Conservation (phyloP, 2,797 vertebrate species). For the Philypnodon macrostomus region DNA sequence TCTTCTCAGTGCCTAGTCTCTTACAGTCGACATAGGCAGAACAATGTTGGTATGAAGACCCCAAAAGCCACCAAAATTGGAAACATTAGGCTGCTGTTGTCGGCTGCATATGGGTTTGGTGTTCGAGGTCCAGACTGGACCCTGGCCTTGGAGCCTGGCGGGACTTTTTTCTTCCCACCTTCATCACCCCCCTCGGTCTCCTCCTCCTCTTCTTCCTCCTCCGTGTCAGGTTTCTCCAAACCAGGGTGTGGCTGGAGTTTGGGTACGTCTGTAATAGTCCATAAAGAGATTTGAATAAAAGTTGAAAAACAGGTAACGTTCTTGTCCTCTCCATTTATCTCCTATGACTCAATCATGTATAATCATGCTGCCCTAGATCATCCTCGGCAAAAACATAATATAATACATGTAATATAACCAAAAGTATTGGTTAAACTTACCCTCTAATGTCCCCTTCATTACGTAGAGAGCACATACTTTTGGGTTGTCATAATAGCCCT, state of each 20-base stretch:
- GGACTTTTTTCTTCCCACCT: constrained; percentile 83
- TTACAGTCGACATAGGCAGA: constrained; percentile 99
- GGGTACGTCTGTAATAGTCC: constrained; percentile 87
- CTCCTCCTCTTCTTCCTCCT: constrained; percentile 91
- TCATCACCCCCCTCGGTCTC: constrained; percentile 88
- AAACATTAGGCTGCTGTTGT: constrained; percentile 99
- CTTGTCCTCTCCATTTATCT: too few relatives aligned
- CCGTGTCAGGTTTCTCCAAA: constrained; percentile 88
- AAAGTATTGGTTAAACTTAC: constrained; percentile 70
- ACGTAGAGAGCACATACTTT: constrained; percentile 97
- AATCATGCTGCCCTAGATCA: too few relatives aligned
- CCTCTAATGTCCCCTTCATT: constrained; percentile 92
- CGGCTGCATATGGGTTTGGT: constrained; percentile 95
- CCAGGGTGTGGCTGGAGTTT: constrained; percentile 97
- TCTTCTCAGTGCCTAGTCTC: constrained; percentile 57
- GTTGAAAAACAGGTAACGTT: too few relatives aligned
- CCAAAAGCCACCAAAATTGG: constrained; percentile 97
- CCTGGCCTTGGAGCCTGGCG: constrained; percentile 84
- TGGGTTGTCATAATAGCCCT: constrained; percentile 99
- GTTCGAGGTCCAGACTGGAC: constrained; percentile 96
- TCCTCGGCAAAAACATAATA: too few relatives aligned
- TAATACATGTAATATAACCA: too few relatives aligned
- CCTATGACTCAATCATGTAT: too few relatives aligned
- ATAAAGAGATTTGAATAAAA: too few relatives aligned
- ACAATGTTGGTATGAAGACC: constrained; percentile 98